Base-by-base conservation (phyloP, 1,140 invertebrate genomes). In the Lepidostoma basale region DNA sequence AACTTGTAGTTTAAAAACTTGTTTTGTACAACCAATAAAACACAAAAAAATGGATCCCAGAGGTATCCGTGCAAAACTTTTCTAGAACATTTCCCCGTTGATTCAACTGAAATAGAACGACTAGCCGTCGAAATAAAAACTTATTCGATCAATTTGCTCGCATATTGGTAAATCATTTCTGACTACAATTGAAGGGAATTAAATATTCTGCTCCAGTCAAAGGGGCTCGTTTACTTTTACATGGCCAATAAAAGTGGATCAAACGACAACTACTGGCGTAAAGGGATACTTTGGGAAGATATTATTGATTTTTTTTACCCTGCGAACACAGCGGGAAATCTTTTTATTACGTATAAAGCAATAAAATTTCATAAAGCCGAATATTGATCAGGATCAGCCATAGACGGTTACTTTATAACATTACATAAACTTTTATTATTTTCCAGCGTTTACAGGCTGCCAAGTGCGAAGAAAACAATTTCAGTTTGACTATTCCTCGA, bases 241-340 rank as follows among this genome's bases (percentile, higher is more conserved):
- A 54, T 28, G 26, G 49, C 25, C 49, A n/a, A 54, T 54, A 54
- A 54, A 54, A 54, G 14, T 14, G 25, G 26, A 54, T 54, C 49
- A 54, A 54, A 54, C 49, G 49, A 54, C 25, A 16, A 28, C 10
- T 54, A 14, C 14, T 33, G n/a, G 14, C 49, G 49, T 54, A 14
- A 54, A 54, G 26, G 12, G 49, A 26, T 54, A 54, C 49, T 54
- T 54, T 28, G 26, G 25, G 30, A 20, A 28, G 3, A 54, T 54
- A 54, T 54, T 54, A 54, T 54, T 54, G 49, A 54, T 54, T 28
- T 54, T n/a, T 28, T 33, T 54, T 30, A 54, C 49, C 49, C 26
- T 54, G 49, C 49, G 49, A 54, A 54, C 49, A 54, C 23, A n/a
- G 49, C 26, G 49, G n/a, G 30, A 54, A 54, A 54, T 54, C 49